phyloP scores from a whole-genome alignment of 2,113 vertebrate genomes.

The Anser brachyrhynchus region DNA sequence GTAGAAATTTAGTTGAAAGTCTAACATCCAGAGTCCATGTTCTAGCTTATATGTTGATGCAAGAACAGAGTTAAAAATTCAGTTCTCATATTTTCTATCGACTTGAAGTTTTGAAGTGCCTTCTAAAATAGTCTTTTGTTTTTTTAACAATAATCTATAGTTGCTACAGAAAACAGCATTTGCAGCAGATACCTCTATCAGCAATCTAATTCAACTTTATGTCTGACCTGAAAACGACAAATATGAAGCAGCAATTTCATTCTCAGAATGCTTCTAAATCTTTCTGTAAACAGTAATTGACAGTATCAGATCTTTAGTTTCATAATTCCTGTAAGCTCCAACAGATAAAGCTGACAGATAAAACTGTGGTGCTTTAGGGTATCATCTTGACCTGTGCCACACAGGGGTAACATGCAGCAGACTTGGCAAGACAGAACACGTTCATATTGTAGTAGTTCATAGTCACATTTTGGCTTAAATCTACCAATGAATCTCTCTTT shows the following conservation, averaged over 20 bases:
- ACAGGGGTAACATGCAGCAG: background rate
- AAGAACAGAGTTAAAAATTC: background rate
- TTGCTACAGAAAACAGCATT: background rate
- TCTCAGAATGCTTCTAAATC: background rate
- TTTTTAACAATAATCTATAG: background rate
- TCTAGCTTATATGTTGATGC: background rate
- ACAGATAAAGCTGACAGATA: background rate
- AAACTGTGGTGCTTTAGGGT: background rate
- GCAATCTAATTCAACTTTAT: background rate
- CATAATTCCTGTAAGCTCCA: background rate
- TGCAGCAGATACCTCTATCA: accelerated
- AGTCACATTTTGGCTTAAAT: background rate
- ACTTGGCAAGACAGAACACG: background rate
- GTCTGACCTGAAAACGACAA: background rate
- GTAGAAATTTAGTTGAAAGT: background rate
- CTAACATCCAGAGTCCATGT: background rate
- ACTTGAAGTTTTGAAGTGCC: background rate
- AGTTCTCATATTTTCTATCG: background rate
- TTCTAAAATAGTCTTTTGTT: background rate
- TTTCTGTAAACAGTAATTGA: background rate
- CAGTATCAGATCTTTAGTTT: background rate
- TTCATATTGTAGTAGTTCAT: background rate
- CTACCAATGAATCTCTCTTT: background rate
- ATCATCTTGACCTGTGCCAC: background rate
- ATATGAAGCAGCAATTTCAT: background rate